Evolutionary conservation across 2,888 invertebrate species (phyloP).

Genomic region (Nemotelus nigrinus): DNA sequence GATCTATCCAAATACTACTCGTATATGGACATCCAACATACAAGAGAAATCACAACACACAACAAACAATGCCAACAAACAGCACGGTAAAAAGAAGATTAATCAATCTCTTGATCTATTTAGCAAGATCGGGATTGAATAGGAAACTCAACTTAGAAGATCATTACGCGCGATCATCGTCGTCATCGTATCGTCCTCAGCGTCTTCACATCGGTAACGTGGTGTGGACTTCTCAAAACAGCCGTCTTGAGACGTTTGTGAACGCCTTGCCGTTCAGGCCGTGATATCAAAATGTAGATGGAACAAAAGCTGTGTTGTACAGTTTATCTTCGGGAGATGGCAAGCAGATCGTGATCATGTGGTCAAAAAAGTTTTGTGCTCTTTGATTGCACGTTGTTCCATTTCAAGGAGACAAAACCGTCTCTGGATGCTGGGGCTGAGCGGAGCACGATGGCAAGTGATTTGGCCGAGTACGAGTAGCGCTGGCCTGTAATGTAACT

Average conservation of each 20-base stretch:
- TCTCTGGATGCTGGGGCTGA: neutral
- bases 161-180: slow-evolving; percentile 45
- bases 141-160: slow-evolving; percentile 32
- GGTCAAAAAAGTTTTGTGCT: slow-evolving; percentile 48
- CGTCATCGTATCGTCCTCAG: slow-evolving; percentile 41
- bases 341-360: slow-evolving; percentile 51
- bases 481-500: slow-evolving; percentile 30
- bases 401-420: slow-evolving; percentile 43
- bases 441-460: neutral
- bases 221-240: slow-evolving; percentile 32
- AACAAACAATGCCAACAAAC: slow-evolving; percentile 39
- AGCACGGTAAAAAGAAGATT: slow-evolving; percentile 44
- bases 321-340: slow-evolving; percentile 42
- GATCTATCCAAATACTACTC: slow-evolving; percentile 32
- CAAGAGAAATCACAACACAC: slow-evolving; percentile 40
- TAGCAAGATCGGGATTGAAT: slow-evolving; percentile 45
- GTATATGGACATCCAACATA: slow-evolving; percentile 39
- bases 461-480: neutral
- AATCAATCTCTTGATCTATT: slow-evolving; percentile 52
- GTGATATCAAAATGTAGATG: slow-evolving; percentile 9
- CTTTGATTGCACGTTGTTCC: slow-evolving; percentile 41
- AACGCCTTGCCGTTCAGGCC: slow-evolving; percentile 17
- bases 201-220: slow-evolving; percentile 26
- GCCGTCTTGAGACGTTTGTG: slow-evolving; percentile 30
- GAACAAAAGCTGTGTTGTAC: slow-evolving; percentile 47